phyloP scores from a whole-genome alignment of 2,797 vertebrate species.

The Gallinago stenura region DNA sequence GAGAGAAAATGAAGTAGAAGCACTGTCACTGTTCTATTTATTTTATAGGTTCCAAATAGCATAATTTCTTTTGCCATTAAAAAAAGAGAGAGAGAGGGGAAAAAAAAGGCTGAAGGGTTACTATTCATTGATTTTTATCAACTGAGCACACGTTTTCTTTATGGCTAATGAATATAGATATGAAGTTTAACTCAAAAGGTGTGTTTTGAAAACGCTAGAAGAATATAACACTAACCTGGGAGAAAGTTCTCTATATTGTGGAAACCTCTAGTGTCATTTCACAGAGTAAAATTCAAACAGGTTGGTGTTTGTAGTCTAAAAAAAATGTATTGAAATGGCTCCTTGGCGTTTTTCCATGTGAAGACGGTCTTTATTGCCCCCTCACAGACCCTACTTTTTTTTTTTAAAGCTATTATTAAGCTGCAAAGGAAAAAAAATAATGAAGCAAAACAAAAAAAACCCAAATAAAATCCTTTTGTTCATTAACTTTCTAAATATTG shows the following conservation, averaged over 20 bases:
- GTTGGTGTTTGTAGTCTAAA: background rate
- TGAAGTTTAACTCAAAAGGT: background rate
- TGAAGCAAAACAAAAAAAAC: accelerated
- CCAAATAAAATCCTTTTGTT: background rate
- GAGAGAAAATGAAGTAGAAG: background rate
- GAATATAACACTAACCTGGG: background rate
- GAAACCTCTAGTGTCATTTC: background rate
- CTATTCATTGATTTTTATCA: background rate
- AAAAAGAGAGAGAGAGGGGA: background rate
- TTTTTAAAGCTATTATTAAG: background rate
- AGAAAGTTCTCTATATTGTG: background rate
- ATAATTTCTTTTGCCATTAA: background rate
- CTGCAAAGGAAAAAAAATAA: background rate
- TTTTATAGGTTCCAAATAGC: background rate
- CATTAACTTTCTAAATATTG: background rate
- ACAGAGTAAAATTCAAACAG: background rate
- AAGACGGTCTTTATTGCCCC: background rate
- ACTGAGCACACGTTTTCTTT: background rate
- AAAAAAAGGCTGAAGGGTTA: background rate
- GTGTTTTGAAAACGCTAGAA: background rate
- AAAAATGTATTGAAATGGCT: background rate
- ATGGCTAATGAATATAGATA: background rate
- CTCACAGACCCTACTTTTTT: background rate
- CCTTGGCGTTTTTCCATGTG: background rate
- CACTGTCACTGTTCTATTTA: background rate